Evolutionary conservation across 2,888 invertebrate genomes (phyloP), one percentile per base, ranked within the genome.

Genomic region (Molorchus minor): DNA sequence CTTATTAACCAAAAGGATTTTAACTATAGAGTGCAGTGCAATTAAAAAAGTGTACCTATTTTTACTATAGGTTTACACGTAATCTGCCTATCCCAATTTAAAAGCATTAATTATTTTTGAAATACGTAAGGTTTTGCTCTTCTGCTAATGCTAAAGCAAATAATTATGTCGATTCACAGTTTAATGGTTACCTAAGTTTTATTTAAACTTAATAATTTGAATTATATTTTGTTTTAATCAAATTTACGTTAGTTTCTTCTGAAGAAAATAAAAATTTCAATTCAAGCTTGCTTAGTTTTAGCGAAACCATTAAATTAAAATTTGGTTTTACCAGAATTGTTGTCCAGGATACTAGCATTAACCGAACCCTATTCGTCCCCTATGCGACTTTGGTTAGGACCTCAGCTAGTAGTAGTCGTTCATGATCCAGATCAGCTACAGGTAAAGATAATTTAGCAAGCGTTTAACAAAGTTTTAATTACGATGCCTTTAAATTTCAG

Each of bases 381-480:
- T 16, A 36, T 56, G 4, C 57, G 61, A 36, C 7, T 69, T 17
- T 69, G 69, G 69, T 29, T 68, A 13, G 69, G 69, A 4, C 68
- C 67, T 40, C 45, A 47, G 40, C 45, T 69, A 8, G 52, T 67
- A 1, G 51, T 67, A 35, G 56, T 64, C 36, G 49, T 69, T 15
- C 66, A 64, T 49, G 69, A 69, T 53, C 65, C 69, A 0, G 58
- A 65, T 41, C 69, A 69, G 12, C 36, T 69, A 16, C 69, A 70
- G 65, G 70, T 68, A 54, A 52, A 15, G 4, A n/a, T 1, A 2
- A n/a, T 2, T n/a, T n/a, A 30, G 1, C 12, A n/a, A 3, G 2
- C 13, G 10, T 33, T 33, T 8, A 3, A 2, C 2, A 7, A 7
- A 33, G n/a, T 8, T n/a, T n/a, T n/a, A n/a, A 8, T 7, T 12